Evolutionary conservation across 2,888 invertebrate genomes (phyloP).

Genomic region (Lithosia quadra): DNA sequence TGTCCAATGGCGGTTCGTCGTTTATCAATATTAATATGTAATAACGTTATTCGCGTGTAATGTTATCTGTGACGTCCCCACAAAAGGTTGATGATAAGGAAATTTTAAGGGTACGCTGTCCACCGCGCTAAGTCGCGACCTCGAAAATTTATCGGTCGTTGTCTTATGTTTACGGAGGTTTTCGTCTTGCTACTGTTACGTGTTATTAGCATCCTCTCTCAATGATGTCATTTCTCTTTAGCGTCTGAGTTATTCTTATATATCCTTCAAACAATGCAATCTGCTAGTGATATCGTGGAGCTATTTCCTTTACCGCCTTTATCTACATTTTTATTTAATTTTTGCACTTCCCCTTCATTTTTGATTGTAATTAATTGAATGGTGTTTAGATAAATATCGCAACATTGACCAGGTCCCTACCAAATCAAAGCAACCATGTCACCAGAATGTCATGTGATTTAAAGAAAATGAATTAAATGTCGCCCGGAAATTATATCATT

Average conservation of each 20-base stretch:
- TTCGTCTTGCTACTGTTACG: constrained; percentile 48
- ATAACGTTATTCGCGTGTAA: constrained; percentile 53
- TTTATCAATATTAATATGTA: constrained; percentile 53
- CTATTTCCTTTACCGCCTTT: not conserved
- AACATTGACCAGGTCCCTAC: not conserved
- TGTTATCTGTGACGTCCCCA: constrained; percentile 62
- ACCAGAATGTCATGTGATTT: not conserved
- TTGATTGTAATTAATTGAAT: not conserved
- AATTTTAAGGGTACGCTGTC: constrained; percentile 66
- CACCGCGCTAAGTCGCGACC: constrained; percentile 56
- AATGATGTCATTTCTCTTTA: constrained; percentile 38
- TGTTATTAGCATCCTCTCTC: constrained; percentile 31
- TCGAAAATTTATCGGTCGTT: constrained; percentile 79
- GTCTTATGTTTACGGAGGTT: constrained; percentile 72
- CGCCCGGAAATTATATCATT: not conserved
- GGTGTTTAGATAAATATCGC: not conserved
- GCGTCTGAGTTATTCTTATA: constrained; percentile 14
- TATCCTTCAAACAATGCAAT: not conserved
- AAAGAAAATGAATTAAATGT: not conserved
- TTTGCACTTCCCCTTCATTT: not conserved
- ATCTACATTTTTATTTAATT: not conserved
- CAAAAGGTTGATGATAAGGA: constrained; percentile 65
- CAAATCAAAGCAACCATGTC: not conserved
- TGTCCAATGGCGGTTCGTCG: constrained; percentile 27
- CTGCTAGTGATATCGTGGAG: not conserved